These are phyloP conservation scores for Fundulus diaphanus DNA, from an alignment of 2,797 vertebrate genomes.

Conservation along the genomic window DNA sequence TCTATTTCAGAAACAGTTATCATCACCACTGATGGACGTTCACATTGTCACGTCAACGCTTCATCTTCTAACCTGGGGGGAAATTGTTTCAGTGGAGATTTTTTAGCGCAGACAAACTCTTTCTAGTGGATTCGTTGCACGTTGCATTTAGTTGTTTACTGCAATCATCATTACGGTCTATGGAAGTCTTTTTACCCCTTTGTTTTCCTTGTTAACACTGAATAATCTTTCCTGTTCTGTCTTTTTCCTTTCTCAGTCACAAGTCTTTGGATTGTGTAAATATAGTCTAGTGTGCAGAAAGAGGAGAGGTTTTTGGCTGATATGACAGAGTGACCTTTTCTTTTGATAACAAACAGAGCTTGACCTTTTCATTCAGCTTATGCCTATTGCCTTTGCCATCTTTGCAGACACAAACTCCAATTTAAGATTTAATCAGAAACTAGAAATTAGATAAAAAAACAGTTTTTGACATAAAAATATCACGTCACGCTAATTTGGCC, in stretches of 20 bases:
- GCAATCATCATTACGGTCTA: not conserved
- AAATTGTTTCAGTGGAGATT: not conserved
- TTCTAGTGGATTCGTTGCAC: not conserved
- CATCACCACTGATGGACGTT: not conserved
- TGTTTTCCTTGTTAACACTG: not conserved
- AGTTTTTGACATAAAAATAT: not conserved
- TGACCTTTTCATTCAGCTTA: slow-evolving; percentile 2
- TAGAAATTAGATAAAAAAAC: not conserved
- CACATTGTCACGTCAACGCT: not conserved
- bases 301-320: not conserved
- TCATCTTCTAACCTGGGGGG: not conserved
- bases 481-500: not conserved
- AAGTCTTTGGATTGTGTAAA: not conserved
- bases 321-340: not conserved
- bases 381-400: not conserved
- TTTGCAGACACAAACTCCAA: not conserved
- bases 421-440: not conserved
- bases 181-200: not conserved
- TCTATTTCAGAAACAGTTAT: not conserved
- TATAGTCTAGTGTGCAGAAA: not conserved
- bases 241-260: too few species aligned
- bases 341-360: not conserved
- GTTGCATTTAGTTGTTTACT: not conserved
- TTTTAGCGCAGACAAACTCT: not conserved
- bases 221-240: not conserved